These are phyloP conservation scores for Bufo bufo DNA, from an alignment of 2,113 vertebrate species.

Conservation along the genomic window DNA sequence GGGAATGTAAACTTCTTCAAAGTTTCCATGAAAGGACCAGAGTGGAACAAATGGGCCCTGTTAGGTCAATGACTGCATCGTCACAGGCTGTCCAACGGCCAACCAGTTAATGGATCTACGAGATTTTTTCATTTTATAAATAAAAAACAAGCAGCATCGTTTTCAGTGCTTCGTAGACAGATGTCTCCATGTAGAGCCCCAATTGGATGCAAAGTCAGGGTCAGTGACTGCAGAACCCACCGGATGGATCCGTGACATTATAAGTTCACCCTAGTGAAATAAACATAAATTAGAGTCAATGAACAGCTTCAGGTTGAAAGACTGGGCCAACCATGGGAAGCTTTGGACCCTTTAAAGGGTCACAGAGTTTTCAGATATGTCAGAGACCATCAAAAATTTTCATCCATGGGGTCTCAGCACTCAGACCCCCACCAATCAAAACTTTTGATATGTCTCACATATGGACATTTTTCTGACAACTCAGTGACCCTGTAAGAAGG, in stretches of 20 bases:
- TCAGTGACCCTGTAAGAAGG: no score
- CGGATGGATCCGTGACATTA: neutral
- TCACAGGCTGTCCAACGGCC: neutral
- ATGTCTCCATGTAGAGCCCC: neutral
- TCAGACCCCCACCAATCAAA: no score
- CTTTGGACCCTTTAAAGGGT: neutral
- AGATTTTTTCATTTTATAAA: neutral
- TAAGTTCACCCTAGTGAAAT: neutral
- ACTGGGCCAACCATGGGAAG: neutral
- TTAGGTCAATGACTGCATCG: neutral
- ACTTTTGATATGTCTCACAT: no score
- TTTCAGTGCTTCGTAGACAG: conserved; percentile 33
- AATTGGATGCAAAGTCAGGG: neutral
- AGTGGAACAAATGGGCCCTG: neutral
- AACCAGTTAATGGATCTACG: neutral
- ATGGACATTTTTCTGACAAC: no score
- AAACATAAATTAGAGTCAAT: neutral
- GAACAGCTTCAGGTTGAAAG: neutral
- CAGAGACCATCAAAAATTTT: no score
- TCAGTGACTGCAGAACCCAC: neutral
- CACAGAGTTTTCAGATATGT: no score
- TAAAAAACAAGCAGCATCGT: conserved; percentile 36
- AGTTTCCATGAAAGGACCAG: conserved; percentile 10
- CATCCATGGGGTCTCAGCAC: no score
- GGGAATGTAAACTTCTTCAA: conserved; percentile 39